Base-by-base conservation (phyloP, 2,888 invertebrate genomes). In the Cephus nigrinus region DNA sequence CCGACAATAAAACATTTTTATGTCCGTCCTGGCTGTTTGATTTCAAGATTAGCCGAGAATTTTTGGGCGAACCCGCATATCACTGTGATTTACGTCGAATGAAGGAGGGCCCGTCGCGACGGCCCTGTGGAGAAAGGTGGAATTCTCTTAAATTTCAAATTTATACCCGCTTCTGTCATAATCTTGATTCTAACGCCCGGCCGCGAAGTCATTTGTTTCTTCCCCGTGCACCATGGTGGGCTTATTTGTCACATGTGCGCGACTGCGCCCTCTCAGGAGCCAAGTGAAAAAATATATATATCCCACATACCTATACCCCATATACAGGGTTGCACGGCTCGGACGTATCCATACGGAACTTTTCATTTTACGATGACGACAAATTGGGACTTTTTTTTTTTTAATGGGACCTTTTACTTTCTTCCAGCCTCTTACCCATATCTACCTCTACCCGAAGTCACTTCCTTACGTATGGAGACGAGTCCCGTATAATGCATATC, bases 61-160 rank as follows among this genome's bases (percentile, higher is more conserved):
- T 91, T 55, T 90, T 87, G 84, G 89, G 88, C 89, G 91, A 91
- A 90, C 91, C 91, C 91, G 91, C 91, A 91, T 91, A 91, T 91
- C 91, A 91, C 84, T 75, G 87, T 91, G 91, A 91, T 91, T 91
- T 91, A 91, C 88, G 84, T 82, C 85, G 88, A 88, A 87, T 82
- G 82, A 86, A 83, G 83, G 78, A 79, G 71, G 32, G 32, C 71
- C 84, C 85, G 78, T 83, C 80, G 78, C 78, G 75, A 80, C 79
- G 76, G 79, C 80, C 78, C 80, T 33, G 55, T 34, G 77, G 69
- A 78, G 81, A 82, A 85, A 84, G 82, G 79, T 85, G 83, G 83
- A 82, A 88, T 88, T 90, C 87, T 90, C 91, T 91, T 90, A 91
- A 91, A 91, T 91, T 91, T 90, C 90, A 89, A 90, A 91, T 91